Evolutionary conservation across 2,888 invertebrate species (phyloP).

Genomic region (Epiperipatus broadwayi): DNA sequence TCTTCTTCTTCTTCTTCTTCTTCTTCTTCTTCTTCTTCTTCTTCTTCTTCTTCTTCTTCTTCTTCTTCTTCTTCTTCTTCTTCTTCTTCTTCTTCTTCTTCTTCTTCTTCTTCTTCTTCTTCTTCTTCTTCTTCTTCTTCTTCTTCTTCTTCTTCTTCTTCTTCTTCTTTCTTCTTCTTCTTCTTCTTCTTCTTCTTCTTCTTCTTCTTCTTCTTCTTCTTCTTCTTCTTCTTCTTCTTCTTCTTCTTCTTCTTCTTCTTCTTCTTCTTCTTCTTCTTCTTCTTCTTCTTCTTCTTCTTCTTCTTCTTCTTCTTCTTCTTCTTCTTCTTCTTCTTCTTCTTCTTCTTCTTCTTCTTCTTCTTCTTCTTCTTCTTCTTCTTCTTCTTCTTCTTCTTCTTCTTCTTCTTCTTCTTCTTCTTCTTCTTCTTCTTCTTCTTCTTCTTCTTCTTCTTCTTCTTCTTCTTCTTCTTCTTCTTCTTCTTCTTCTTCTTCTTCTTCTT

Average conservation of each 20-base stretch:
- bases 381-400: not conserved
- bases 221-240: constrained; percentile 6
- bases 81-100: not conserved
- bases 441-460: constrained; percentile 13
- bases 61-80: constrained; percentile 14
- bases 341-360: not conserved
- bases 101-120: constrained; percentile 5
- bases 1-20: not conserved
- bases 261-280: constrained; percentile 4
- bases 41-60: constrained; percentile 21
- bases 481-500: no score
- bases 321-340: constrained; percentile 11
- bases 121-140: constrained; percentile 13
- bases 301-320: constrained; percentile 8
- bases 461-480: constrained; percentile 10
- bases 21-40: constrained; percentile 18
- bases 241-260: constrained; percentile 8
- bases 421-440: constrained; percentile 13
- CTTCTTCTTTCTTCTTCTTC: constrained; percentile 8
- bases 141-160: constrained; percentile 18
- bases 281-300: constrained; percentile 1
- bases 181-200: constrained; percentile 8
- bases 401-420: constrained; percentile 12
- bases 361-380: not conserved
- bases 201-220: constrained; percentile 9